Base-by-base conservation (phyloP, 2,888 invertebrate genomes). In the Caenorhabditis japonica region DNA sequence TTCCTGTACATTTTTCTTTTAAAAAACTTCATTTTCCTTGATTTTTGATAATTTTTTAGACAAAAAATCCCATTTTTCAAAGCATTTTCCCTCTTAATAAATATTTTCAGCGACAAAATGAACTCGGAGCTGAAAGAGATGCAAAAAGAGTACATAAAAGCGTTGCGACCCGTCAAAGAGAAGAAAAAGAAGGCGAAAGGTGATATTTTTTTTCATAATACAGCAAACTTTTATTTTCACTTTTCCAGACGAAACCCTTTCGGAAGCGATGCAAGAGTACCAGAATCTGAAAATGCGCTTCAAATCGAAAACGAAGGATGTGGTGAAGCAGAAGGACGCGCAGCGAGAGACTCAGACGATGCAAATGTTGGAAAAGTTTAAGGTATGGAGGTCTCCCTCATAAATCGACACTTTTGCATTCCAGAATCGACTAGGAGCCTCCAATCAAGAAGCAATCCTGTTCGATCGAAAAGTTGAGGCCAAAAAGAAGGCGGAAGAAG, bases 331-430 rank as follows among this genome's bases (percentile, higher is more conserved):
- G 41, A 77, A 77, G 43, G 85, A 87, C 60, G 76, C 82, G 10
- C 62, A 76, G 46, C 72, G 86, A 30, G 84, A 86, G 53, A 62
- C 68, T 8, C 85, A 93, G 87, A 95, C 96, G 0, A 89, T 95
- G 58, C 90, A 92, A 56, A 88, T 96, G 38, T 89, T 97, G 55
- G 92, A 92, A 0, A 93, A 94, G 87, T 97, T 97, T 88, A 92
- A 93, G 30, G 30, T 30, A 30, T 10, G 5, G 30, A 5, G 7
- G 5, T 30, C 5, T 30, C 10, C 5, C 10, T 30, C 5, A 7
- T 30, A 30, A 10, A 10, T 10, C 10, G 10, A 30, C 30, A 5
- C 5, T 30, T 5, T 5, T 7, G 10, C 7, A 7, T 30, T 30
- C 10, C 30, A 30, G 87, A 91, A 90, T 2, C 82, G 74, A 51